Conservation (phyloP, 2,888 invertebrate genomes). For the Antitype chi region DNA sequence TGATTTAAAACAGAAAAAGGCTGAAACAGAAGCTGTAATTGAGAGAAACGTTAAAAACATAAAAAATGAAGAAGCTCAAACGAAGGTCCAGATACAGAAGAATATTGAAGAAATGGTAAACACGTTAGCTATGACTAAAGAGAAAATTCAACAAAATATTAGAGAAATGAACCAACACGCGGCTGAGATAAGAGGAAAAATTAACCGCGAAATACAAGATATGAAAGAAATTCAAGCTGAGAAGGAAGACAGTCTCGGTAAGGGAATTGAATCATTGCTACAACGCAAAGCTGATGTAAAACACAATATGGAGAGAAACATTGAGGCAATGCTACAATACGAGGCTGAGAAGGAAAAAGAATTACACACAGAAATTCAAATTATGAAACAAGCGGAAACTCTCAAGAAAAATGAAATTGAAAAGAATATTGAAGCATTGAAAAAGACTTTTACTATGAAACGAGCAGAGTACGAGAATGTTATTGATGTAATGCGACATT, state of each 20-base stretch:
- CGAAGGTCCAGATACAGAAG: not conserved
- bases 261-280: not conserved
- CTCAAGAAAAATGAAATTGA: not conserved
- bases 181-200: not conserved
- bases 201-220: not conserved
- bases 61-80: not conserved
- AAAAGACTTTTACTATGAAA: not conserved
- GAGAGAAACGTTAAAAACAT: too few species aligned
- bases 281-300: not conserved
- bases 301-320: not conserved
- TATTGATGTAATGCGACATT: not conserved
- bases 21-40: too few species aligned
- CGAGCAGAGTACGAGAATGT: not conserved
- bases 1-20: too few species aligned
- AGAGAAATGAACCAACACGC: not conserved
- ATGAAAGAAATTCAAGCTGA: not conserved
- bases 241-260: not conserved
- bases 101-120: constrained; percentile 5
- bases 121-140: not conserved
- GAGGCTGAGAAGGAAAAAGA: not conserved
- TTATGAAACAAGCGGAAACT: not conserved
- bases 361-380: not conserved
- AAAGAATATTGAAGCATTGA: constrained; percentile 3
- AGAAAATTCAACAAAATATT: not conserved
- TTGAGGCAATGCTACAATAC: not conserved